Evolutionary conservation across 2,888 invertebrate species (phyloP).

Genomic region (Crioceris asparagi): DNA sequence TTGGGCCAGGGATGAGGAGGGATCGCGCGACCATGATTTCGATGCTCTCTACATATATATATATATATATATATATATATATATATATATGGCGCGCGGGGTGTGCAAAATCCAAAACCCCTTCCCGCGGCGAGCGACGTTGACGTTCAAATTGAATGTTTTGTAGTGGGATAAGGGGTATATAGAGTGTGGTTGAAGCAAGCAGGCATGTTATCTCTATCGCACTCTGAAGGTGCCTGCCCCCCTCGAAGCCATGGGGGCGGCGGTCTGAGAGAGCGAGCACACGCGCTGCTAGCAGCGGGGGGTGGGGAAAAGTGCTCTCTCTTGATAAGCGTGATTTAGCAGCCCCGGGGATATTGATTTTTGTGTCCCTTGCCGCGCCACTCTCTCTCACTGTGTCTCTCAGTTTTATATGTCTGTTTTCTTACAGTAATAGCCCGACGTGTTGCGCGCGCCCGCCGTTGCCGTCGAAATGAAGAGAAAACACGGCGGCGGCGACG

Average conservation of each 20-base stretch:
- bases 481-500: conserved; percentile 30
- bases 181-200: too few species aligned
- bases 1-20: too few species aligned
- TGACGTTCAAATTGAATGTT: conserved; percentile 50
- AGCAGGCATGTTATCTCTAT: too few species aligned
- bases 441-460: conserved; percentile 39
- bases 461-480: conserved; percentile 37
- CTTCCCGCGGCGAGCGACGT: conserved; percentile 50
- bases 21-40: too few species aligned
- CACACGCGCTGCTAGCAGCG: conserved; percentile 29
- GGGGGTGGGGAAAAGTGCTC: conserved; percentile 38
- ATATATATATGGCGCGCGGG: conserved; percentile 2
- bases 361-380: conserved; percentile 41
- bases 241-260: conserved; percentile 18
- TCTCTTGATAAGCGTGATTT: conserved; percentile 59
- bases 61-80: not conserved
- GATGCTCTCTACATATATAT: not conserved
- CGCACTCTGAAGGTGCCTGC: too few species aligned
- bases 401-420: conserved; percentile 46
- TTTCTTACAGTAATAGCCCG: conserved; percentile 46
- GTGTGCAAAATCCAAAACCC: conserved; percentile 42
- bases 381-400: too few species aligned
- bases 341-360: conserved; percentile 61
- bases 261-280: conserved; percentile 32
- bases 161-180: conserved; percentile 38